Conservation (phyloP, 1,140 invertebrate species). For the Pinna nobilis region DNA sequence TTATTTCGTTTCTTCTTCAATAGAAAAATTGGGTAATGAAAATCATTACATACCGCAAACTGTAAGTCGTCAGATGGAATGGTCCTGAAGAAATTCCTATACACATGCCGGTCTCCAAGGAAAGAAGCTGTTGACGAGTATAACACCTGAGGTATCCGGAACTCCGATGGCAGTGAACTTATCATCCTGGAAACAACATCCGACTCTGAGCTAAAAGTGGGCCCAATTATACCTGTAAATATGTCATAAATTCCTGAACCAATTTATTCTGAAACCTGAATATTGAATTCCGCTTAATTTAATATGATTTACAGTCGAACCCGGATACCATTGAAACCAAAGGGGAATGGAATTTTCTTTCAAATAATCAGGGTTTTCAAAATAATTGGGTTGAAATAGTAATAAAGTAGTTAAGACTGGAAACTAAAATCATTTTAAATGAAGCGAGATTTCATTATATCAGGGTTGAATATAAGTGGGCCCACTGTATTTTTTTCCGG, state of each 20-base stretch:
- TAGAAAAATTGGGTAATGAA: not conserved
- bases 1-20: no score
- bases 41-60: not conserved
- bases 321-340: no score
- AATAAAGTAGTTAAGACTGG: no score
- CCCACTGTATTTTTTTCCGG: no score
- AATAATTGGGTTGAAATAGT: no score
- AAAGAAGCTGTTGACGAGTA: not conserved
- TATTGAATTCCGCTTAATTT: not conserved
- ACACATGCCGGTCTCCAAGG: not conserved
- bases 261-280: not conserved
- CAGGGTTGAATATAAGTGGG: no score
- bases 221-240: constrained; percentile 1
- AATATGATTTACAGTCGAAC: not conserved
- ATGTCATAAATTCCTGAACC: not conserved
- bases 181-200: not conserved
- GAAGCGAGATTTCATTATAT: no score
- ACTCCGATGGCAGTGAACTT: not conserved
- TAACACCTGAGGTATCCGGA: not conserved
- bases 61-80: constrained; percentile 10
- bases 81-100: constrained; percentile 1
- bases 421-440: no score
- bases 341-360: no score
- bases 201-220: constrained; percentile 4
- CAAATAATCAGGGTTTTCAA: no score